These are phyloP conservation scores for Dione vanillae DNA, from an alignment of 2,888 invertebrate genomes.

Conservation along the genomic window DNA sequence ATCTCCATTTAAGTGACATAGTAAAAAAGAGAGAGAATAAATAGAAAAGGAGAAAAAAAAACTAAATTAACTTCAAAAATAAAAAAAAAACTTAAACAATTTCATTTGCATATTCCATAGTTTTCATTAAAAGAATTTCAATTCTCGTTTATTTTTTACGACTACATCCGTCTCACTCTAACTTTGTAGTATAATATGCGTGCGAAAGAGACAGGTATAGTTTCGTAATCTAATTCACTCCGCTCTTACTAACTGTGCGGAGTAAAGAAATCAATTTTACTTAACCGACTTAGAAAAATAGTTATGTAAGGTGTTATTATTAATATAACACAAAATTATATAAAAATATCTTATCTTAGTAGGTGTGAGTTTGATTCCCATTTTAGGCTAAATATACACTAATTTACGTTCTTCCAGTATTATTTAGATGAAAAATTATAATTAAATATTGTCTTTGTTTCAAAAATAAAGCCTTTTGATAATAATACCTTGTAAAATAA, in stretches of 20 bases:
- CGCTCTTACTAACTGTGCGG: slow-evolving; percentile 28
- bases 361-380: too few species aligned
- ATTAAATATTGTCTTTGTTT: background rate
- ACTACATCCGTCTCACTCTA: slow-evolving; percentile 7
- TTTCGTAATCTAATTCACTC: slow-evolving; percentile 25
- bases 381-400: too few species aligned
- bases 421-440: background rate
- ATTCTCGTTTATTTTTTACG: slow-evolving; percentile 28
- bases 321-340: too few species aligned
- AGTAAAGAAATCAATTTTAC: slow-evolving; percentile 27
- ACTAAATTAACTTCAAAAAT: background rate
- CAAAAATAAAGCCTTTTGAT: too few species aligned
- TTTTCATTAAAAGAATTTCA: slow-evolving; percentile 19
- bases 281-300: slow-evolving; percentile 20
- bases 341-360: too few species aligned
- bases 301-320: background rate
- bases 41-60: background rate
- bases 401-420: too few species aligned
- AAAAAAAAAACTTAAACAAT: background rate
- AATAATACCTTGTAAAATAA: too few species aligned
- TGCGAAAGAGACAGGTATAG: slow-evolving; percentile 10
- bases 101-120: slow-evolving; percentile 20
- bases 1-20: too few species aligned
- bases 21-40: too few species aligned
- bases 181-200: background rate